Evolutionary conservation across 2,797 vertebrate species (phyloP).

Genomic region (Acanthurus lineatus): DNA sequence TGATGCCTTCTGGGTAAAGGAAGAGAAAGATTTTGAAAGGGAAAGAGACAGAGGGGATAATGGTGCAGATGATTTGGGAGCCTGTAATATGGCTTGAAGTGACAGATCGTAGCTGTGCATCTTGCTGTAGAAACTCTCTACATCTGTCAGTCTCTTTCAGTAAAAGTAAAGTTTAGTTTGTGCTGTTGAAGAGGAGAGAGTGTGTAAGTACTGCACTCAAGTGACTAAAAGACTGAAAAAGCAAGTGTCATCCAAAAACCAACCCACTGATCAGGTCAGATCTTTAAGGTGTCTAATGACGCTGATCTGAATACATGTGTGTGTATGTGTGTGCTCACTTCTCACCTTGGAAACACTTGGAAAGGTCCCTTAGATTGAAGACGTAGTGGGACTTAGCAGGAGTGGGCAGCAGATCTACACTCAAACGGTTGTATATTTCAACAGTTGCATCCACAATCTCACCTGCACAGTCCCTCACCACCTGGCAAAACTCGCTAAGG

Average conservation of each 20-base stretch:
- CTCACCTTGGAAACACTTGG: constrained; percentile 92
- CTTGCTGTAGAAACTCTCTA: constrained; percentile 9
- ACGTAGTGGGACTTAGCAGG: constrained; percentile 93
- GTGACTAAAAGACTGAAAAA: neutral
- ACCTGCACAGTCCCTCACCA: constrained; percentile 84
- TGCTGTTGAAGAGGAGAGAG: neutral
- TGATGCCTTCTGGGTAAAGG: constrained; percentile 44
- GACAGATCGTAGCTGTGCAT: constrained; percentile 28
- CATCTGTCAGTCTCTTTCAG: constrained; percentile 22
- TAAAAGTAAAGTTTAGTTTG: constrained; percentile 28
- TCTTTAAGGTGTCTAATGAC: neutral
- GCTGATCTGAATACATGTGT: constrained; percentile 13
- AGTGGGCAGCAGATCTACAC: constrained; percentile 90
- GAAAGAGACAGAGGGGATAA: neutral
- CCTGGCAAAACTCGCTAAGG: constrained; percentile 85
- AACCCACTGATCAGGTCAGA: neutral
- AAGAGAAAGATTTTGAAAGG: neutral
- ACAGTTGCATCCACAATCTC: constrained; percentile 90
- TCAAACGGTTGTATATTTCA: constrained; percentile 92
- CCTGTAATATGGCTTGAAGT: constrained; percentile 50
- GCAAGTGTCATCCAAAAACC: neutral
- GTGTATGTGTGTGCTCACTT: neutral
- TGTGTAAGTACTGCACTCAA: neutral
- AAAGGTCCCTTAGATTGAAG: constrained; percentile 92
- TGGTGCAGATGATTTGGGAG: constrained; percentile 18